These are phyloP conservation scores for Trichosurus vulpecula DNA, from an alignment of 2,797 vertebrate species.

Conservation along the genomic window DNA sequence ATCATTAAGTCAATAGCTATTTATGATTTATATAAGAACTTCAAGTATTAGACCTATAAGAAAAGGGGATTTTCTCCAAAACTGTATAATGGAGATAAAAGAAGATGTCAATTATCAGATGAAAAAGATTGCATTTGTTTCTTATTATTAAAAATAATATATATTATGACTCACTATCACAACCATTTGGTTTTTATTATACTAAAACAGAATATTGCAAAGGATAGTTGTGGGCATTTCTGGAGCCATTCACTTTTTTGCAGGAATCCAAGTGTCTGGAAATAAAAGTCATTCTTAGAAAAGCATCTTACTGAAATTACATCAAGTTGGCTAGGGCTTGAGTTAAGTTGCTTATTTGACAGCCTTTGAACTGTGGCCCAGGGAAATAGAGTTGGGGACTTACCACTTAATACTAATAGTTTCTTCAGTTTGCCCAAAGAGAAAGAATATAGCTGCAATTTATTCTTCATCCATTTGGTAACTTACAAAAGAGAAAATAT, in stretches of 20 bases:
- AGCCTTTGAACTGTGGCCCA: not conserved
- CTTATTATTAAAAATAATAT: not conserved
- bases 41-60: not conserved
- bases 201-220: not conserved
- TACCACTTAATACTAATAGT: not conserved
- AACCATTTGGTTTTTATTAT: not conserved
- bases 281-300: not conserved
- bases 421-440: not conserved
- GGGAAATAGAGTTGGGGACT: not conserved
- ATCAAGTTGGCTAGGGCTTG: not conserved
- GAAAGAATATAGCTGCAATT: not conserved
- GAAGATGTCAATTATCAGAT: not conserved
- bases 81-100: not conserved
- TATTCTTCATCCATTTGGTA: not conserved
- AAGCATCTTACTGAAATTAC: not conserved
- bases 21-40: not conserved
- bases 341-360: not conserved
- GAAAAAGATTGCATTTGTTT: not conserved
- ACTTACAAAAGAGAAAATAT: not conserved
- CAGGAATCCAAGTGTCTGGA: not conserved
- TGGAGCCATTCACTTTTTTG: not conserved
- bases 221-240: not conserved
- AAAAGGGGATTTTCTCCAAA: not conserved
- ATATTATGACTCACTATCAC: not conserved
- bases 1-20: not conserved